Evolutionary conservation across 2,113 vertebrate genomes (phyloP), one percentile per base, ranked within the genome.

Genomic region (Pelusios castaneus): DNA sequence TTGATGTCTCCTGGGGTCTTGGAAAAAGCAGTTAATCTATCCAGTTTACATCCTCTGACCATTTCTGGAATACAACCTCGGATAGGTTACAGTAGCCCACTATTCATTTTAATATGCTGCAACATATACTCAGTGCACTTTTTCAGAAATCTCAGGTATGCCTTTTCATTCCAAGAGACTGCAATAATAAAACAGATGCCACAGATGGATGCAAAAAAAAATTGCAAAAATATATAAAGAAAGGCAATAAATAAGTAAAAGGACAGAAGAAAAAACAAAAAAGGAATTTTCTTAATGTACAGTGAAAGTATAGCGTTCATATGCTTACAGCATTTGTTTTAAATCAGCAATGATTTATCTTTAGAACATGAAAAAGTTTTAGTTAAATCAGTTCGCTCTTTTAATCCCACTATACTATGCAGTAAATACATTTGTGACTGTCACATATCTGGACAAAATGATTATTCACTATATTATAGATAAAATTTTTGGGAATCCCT

Each of bases 151-250:
- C 84, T 51, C 5, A 77, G 5, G 2, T 67, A 55, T 88, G 6
- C 82, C 14, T n/a, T 63, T 75, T 7, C n/a, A 78, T 47, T 9
- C 41, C 2, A 52, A 76, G 81, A 86, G 91, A 95, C 95, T 82
- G 6, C 1, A 3, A 31, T 91, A 88, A 19, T 49, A n/a, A 89
- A 84, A 75, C n/a, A 52, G 63, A 92, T 38, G 5, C 13, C 51
- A 24, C 6, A 21, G 45, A 91, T 80, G 31, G 1, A 49, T 76
- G 10, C 25, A 80, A 92, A 94, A 31, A 45, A 80, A 58, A 10
- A 17, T 38, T 86, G 27, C 91, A 84, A 87, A 81, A 85, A 55
- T 31, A 58, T 41, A 60, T 84, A 58, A 76, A 76, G 24, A 76
- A 41, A 13, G 41, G 45, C 45, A 76, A 76, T 45, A 76, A 76